phyloP scores from a whole-genome alignment of 2,888 invertebrate species.

The Caenorhabditis zanzibari region DNA sequence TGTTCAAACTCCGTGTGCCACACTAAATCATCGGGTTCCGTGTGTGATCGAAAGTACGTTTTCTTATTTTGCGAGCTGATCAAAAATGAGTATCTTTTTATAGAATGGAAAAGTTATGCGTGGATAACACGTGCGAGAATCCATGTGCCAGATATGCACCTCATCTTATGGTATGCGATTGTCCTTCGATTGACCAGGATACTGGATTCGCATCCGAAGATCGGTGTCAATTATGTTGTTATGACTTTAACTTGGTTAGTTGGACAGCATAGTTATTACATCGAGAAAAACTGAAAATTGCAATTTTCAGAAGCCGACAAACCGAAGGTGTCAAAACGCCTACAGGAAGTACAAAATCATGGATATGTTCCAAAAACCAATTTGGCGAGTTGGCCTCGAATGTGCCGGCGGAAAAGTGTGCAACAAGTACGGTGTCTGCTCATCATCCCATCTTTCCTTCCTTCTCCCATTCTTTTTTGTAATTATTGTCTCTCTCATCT shows the following conservation, averaged over 20 bases:
- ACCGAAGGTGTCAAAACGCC: constrained; percentile 82
- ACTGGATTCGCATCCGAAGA: constrained; percentile 83
- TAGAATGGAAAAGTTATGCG: constrained; percentile 83
- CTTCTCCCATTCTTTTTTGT: constrained; percentile 54
- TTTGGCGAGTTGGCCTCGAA: constrained; percentile 82
- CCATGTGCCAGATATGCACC: constrained; percentile 82
- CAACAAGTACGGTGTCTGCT: constrained; percentile 83
- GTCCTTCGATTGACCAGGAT: constrained; percentile 82
- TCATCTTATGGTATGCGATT: constrained; percentile 83
- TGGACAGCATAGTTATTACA: too few species aligned
- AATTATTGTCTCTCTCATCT: constrained; percentile 40
- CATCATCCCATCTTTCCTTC: constrained; percentile 65
- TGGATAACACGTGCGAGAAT: constrained; percentile 83
- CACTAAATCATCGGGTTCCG: constrained; percentile 81
- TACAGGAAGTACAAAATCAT: constrained; percentile 81
- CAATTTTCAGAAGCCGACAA: constrained; percentile 79
- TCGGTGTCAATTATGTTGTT: constrained; percentile 83
- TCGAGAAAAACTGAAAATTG: not conserved
- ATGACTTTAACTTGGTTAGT: constrained; percentile 81
- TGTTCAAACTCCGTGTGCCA: constrained; percentile 83
- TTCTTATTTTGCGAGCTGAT: constrained; percentile 7
- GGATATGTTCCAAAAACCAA: constrained; percentile 75
- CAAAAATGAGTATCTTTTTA: constrained; percentile 35
- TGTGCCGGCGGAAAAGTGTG: constrained; percentile 82
- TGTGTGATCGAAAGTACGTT: constrained; percentile 82